Percentiles rank a stretch among this genome's conserved stretches.
phyloP scores from a whole-genome alignment of 1,140 invertebrate genomes.

The Drosophila quadrilineata region DNA sequence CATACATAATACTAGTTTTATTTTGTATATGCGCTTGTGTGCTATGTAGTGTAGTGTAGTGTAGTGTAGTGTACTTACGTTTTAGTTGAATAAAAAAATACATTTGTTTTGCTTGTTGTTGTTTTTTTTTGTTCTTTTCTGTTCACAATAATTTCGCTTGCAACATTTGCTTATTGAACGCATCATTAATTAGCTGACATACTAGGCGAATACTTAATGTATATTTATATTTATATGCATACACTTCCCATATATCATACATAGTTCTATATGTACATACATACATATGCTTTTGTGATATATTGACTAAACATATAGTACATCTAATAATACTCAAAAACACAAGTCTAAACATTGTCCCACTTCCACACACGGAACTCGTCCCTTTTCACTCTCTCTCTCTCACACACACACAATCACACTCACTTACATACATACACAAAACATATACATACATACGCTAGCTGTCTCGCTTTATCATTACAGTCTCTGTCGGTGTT shows the following conservation, averaged over 20 bases:
- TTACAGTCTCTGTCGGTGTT: no score
- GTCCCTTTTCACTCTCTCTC: no score
- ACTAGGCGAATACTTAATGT: slow-evolving; percentile 6
- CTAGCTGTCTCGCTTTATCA: background rate
- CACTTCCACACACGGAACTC: slow-evolving; percentile 17
- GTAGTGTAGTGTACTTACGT: slow-evolving; percentile 25
- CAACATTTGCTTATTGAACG: slow-evolving; percentile 6
- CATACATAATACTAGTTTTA: no score
- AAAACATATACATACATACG: background rate
- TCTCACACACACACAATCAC: slow-evolving; percentile 9
- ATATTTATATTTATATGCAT: background rate
- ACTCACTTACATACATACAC: background rate
- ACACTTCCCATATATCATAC: background rate
- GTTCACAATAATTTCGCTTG: background rate
- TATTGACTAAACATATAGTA: slow-evolving; percentile 63
- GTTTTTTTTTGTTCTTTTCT: background rate
- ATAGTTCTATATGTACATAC: slow-evolving; percentile 5
- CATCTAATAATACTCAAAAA: slow-evolving; percentile 80
- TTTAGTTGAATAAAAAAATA: slow-evolving; percentile 70
- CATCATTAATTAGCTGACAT: slow-evolving; percentile 2
- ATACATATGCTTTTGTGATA: slow-evolving; percentile 35
- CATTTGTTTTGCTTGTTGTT: slow-evolving; percentile 23
- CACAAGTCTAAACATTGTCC: slow-evolving; percentile 69
- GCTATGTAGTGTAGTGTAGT: slow-evolving; percentile 1
- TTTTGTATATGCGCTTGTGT: background rate